phyloP scores from a whole-genome alignment of 2,888 invertebrate genomes.

The Eulithis prunata region DNA sequence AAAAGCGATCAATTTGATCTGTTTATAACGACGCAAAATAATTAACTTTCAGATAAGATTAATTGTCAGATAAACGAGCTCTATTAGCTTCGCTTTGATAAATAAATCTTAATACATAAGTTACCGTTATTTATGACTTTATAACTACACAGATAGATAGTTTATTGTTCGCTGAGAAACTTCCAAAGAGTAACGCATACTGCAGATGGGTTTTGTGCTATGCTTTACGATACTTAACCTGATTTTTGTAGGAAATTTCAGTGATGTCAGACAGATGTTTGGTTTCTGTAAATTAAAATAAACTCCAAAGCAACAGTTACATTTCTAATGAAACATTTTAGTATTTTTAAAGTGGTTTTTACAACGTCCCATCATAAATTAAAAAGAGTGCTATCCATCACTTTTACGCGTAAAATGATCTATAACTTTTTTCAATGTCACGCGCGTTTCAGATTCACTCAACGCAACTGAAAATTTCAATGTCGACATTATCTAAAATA shows the following conservation, averaged over 20 bases:
- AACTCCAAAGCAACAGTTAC: background rate
- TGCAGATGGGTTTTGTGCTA: background rate
- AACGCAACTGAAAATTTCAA: slow-evolving; percentile 68
- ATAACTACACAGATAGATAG: slow-evolving; percentile 37
- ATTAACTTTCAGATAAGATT: slow-evolving; percentile 41
- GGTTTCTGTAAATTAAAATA: background rate
- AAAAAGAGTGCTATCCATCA: slow-evolving; percentile 3
- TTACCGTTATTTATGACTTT: slow-evolving; percentile 48
- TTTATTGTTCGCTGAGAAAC: slow-evolving; percentile 25
- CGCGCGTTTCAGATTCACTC: slow-evolving; percentile 59
- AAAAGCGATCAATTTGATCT: background rate
- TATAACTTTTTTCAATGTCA: slow-evolving; percentile 50
- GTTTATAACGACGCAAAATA: slow-evolving; percentile 49
- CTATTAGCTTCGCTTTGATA: slow-evolving; percentile 51
- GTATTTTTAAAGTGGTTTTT: background rate
- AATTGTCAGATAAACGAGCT: slow-evolving; percentile 55
- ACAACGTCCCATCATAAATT: background rate
- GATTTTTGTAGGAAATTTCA: no score
- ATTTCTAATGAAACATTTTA: background rate
- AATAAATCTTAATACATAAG: slow-evolving; percentile 48
- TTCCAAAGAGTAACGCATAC: slow-evolving; percentile 22
- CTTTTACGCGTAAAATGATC: slow-evolving; percentile 39
- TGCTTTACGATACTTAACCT: no score
- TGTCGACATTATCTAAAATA: slow-evolving; percentile 80
- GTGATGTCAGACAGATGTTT: background rate